These are phyloP conservation scores for Limosa lapponica DNA, from an alignment of 2,797 vertebrate genomes.

Conservation along the genomic window DNA sequence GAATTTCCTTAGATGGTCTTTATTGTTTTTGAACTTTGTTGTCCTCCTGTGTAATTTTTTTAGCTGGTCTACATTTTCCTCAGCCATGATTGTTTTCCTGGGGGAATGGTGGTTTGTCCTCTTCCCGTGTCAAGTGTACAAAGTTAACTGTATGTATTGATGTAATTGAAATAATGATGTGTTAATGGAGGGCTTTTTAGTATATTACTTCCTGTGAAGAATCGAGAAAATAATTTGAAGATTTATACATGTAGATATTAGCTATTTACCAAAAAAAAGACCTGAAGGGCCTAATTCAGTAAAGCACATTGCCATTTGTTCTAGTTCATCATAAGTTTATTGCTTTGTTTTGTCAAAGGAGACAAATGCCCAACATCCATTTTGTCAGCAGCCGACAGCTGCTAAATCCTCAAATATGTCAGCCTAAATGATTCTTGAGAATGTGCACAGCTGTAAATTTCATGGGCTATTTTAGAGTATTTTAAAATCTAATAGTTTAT, in stretches of 20 bases:
- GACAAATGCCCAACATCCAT: neutral
- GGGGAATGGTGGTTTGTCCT: neutral
- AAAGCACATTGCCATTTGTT: neutral
- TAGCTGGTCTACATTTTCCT: neutral
- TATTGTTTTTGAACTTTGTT: neutral
- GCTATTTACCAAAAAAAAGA: neutral
- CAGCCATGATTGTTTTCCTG: neutral
- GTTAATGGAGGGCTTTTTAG: neutral
- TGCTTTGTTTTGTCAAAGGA: neutral
- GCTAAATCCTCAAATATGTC: neutral
- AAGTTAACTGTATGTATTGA: neutral
- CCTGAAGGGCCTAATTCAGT: neutral
- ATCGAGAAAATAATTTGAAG: neutral
- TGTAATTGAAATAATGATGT: neutral
- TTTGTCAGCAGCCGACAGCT: neutral
- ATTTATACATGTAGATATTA: neutral
- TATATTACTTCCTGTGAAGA: neutral
- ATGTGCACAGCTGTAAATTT: neutral
- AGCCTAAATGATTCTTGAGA: neutral
- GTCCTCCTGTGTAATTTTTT: neutral
- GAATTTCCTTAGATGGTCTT: neutral
- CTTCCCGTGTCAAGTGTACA: neutral
- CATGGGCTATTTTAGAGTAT: neutral
- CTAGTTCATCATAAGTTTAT: neutral
- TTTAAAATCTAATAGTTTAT: neutral